Percentiles rank a stretch among this genome's conserved stretches.
Conservation (phyloP, 1,140 invertebrate species). For the Araneus ventricosus region DNA sequence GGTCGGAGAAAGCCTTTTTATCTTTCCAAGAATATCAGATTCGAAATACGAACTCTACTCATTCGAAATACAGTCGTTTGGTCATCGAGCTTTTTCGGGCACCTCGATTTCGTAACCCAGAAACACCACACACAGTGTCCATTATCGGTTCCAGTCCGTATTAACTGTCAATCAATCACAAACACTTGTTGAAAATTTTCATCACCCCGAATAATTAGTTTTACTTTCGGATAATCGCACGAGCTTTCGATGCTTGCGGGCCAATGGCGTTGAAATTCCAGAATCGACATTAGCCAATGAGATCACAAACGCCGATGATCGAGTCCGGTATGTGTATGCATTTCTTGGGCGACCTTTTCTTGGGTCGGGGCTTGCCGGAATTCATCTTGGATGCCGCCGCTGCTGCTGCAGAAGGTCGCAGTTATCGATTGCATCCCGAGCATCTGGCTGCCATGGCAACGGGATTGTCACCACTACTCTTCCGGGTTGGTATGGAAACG, state of each 20-base stretch:
- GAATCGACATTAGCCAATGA: constrained; percentile 45
- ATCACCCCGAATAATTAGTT: not conserved
- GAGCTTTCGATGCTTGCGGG: not conserved
- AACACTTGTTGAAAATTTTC: constrained; percentile 3
- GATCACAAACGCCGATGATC: not conserved
- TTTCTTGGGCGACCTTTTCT: not conserved
- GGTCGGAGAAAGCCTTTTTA: too few relatives aligned
- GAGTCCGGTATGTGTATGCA: not conserved
- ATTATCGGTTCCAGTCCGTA: not conserved
- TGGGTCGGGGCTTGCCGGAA: constrained; percentile 1
- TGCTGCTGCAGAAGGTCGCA: constrained; percentile 29
- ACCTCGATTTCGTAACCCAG: not conserved
- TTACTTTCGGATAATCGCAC: not conserved
- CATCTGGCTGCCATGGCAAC: constrained; percentile 57
- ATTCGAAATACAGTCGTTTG: not conserved
- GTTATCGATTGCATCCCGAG: constrained; percentile 66
- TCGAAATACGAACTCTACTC: not conserved
- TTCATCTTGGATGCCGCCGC: constrained; percentile 41
- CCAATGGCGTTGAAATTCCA: not conserved
- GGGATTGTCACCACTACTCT: not conserved
- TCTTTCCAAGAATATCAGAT: not conserved
- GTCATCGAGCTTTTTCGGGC: not conserved
- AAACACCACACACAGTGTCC: not conserved
- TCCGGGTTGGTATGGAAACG: not conserved
- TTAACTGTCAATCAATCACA: not conserved